These are phyloP conservation scores for Distichodus sexfasciatus DNA, from an alignment of 2,797 vertebrate genomes.

Conservation along the genomic window DNA sequence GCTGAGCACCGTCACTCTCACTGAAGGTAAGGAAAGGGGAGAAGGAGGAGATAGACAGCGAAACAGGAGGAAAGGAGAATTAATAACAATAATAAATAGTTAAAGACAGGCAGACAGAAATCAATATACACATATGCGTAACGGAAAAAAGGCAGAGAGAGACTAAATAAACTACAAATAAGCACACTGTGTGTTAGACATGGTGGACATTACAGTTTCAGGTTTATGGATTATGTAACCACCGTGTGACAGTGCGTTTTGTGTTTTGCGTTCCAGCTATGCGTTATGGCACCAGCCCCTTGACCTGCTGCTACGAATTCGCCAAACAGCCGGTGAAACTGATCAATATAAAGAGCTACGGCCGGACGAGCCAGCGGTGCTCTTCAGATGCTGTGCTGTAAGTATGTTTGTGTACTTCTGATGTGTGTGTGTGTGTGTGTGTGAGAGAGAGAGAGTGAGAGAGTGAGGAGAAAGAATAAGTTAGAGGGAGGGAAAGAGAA, in stretches of 20 bases:
- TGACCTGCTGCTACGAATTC: slow-evolving; percentile 66
- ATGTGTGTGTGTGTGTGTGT: background rate
- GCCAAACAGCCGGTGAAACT: background rate
- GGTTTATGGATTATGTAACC: background rate
- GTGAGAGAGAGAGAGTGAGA: background rate
- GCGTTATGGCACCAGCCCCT: slow-evolving; percentile 50
- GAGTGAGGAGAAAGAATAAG: background rate
- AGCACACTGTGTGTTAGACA: background rate
- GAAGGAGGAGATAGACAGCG: too few relatives aligned
- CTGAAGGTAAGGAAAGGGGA: slow-evolving; percentile 69
- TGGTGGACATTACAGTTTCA: background rate
- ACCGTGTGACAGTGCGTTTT: background rate
- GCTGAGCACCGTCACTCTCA: slow-evolving; percentile 55
- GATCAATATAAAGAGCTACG: slow-evolving; percentile 51
- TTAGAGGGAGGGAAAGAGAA: background rate
- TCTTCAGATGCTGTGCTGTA: slow-evolving; percentile 60
- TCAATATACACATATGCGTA: too few relatives aligned
- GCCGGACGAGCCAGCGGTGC: slow-evolving; percentile 68
- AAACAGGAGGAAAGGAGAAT: background rate
- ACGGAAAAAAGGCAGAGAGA: too few relatives aligned
- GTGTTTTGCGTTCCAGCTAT: slow-evolving; percentile 49
- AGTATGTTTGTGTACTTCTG: slow-evolving; percentile 50
- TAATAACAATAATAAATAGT: background rate
- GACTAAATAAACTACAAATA: too few relatives aligned
- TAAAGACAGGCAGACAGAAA: background rate